Base-by-base conservation (phyloP, 2,797 vertebrate species). In the Mormyrops boulengeri region DNA sequence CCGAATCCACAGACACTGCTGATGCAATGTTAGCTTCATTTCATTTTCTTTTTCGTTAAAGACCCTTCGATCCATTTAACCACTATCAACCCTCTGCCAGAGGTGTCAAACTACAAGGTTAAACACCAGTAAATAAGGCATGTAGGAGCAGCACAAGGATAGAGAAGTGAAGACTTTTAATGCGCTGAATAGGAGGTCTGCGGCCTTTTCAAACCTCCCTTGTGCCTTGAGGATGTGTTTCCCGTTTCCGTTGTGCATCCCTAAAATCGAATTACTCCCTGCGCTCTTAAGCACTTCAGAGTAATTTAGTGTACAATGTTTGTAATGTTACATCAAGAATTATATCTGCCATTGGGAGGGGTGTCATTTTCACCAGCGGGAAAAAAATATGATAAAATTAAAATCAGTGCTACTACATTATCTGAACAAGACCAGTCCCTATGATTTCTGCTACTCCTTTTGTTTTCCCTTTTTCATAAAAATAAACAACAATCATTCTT, bases 281-380 rank as follows among this genome's bases (percentile, higher is more conserved):
- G 19, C 41, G 50, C 53, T 17, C 41, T 82, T 85, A 88, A 73
- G 62, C 55, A 88, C 73, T 38, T 44, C 52, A 41, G 47, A 49
- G 26, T 88, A 88, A 88, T 90, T 88, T 66, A 77, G 17, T 26
- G 22, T 47, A 44, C 60, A n/a, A 77, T 89, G 50, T 47, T 66
- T 38, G 57, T 85, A 69, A 89, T 50, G 77, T 47, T 89, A 73
- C 47, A 80, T 55, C 5, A 34, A 50, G 52, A 52, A 57, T 57
- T 87, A 87, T 34, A 41, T 52, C 52, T 87, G 47, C 11, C 1
- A 30, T 69, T 69, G 34, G 62, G 3, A 69, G 62, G 60, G 60
- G 17, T 87, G 30, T 34, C 52, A 87, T 87, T 87, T 87, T 34
- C 26, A 12, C 26, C 49, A 57, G 2, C 2, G 7, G 52, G 14